A percentile compares a stretch with the other conserved stretches of the same genome.
Conservation (phyloP, 2,113 vertebrate genomes). For the Athene cunicularia region DNA sequence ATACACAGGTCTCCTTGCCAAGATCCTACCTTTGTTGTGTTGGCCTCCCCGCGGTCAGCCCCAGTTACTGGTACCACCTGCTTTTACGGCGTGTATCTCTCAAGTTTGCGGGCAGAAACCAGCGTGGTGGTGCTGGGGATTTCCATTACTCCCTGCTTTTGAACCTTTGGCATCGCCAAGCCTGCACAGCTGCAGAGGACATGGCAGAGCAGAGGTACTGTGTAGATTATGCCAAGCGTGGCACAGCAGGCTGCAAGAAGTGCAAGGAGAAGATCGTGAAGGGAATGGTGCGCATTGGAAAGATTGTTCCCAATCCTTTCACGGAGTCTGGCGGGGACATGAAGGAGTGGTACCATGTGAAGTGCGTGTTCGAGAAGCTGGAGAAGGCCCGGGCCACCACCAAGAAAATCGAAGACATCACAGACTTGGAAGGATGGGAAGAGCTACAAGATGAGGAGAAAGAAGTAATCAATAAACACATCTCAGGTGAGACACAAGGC, state of each 20-base stretch:
- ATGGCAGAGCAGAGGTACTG: constrained; percentile 95
- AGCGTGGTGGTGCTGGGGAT: neutral
- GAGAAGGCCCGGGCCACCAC: constrained; percentile 93
- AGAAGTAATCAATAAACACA: constrained; percentile 86
- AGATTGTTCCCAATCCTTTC: constrained; percentile 96
- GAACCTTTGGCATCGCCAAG: neutral
- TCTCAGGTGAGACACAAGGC: constrained; percentile 78
- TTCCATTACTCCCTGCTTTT: neutral
- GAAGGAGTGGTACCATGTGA: constrained; percentile 98
- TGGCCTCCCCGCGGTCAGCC: neutral
- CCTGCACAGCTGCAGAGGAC: neutral
- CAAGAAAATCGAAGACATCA: constrained; percentile 95
- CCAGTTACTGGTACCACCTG: neutral
- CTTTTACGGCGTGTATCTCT: neutral
- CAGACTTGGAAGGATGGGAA: constrained; percentile 96
- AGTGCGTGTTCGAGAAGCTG: constrained; percentile 97
- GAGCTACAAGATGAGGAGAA: constrained; percentile 92
- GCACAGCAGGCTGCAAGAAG: constrained; percentile 96
- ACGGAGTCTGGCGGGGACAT: constrained; percentile 95
- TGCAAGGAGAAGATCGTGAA: constrained; percentile 98
- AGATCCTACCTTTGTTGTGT: neutral
- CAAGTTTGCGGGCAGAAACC: neutral
- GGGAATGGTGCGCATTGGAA: constrained; percentile 91
- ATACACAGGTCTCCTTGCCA: neutral
- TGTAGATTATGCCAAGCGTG: constrained; percentile 95